These are phyloP conservation scores for Masticophis lateralis DNA, from an alignment of 2,797 vertebrate species.

Conservation along the genomic window DNA sequence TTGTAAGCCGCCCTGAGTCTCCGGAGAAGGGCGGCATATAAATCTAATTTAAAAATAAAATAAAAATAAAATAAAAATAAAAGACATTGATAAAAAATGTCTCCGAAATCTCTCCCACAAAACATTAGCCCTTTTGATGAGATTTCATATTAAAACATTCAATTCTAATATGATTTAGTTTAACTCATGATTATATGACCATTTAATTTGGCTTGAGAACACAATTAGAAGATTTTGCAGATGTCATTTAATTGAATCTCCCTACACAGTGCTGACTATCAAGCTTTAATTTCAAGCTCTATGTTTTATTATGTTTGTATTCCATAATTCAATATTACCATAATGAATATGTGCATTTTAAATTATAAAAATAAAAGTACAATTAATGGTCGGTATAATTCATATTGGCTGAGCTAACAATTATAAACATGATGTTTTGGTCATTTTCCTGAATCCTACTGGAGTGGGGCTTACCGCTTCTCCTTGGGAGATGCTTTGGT, in stretches of 20 bases:
- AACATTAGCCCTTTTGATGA: neutral
- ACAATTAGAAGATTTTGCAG: neutral
- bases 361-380: neutral
- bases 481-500: neutral
- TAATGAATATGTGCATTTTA: neutral
- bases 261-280: neutral
- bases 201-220: neutral
- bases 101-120: neutral
- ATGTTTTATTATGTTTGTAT: neutral
- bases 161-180: neutral
- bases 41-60: too few species aligned
- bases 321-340: neutral
- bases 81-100: neutral
- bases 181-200: neutral
- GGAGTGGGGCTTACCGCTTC: neutral
- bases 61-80: too few species aligned
- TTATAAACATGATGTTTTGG: neutral
- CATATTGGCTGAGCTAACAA: neutral
- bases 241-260: neutral
- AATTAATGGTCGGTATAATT: neutral
- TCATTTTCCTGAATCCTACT: neutral
- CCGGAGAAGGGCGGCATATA: too few species aligned
- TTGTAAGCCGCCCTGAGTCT: too few species aligned
- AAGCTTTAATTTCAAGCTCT: neutral
- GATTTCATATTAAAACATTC: neutral